Conservation (phyloP, 1,140 invertebrate genomes). For the Choristoneura fumiferana region DNA sequence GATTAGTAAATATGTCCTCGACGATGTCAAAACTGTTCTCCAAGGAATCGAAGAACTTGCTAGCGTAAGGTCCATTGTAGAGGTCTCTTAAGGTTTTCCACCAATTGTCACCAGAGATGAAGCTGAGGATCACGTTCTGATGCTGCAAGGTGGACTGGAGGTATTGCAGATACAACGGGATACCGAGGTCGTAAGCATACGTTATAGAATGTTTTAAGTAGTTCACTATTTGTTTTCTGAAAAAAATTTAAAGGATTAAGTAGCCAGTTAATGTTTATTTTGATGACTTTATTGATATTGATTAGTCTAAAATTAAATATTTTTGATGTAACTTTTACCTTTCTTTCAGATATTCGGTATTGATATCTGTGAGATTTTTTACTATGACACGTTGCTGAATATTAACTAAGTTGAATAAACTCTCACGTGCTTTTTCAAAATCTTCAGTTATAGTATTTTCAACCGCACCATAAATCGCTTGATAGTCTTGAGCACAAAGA, state of each 20-base stretch:
- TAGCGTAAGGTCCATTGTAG: slow-evolving; percentile 51
- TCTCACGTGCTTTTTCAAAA: slow-evolving; percentile 36
- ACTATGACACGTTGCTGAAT: slow-evolving; percentile 33
- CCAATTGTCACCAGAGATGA: slow-evolving; percentile 65
- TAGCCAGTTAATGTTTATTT: too few relatives aligned
- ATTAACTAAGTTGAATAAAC: slow-evolving; percentile 45
- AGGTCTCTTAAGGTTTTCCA: slow-evolving; percentile 51
- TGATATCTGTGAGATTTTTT: slow-evolving; percentile 41
- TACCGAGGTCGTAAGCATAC: slow-evolving; percentile 57
- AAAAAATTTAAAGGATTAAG: slow-evolving; percentile 22
- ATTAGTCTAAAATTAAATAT: too few relatives aligned
- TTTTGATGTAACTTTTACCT: slow-evolving; percentile 41
- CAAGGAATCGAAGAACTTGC: slow-evolving; percentile 46
- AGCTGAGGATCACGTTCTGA: slow-evolving; percentile 50
- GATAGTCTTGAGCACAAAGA: slow-evolving; percentile 53
- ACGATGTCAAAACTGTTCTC: slow-evolving; percentile 59
- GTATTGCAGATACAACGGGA: slow-evolving; percentile 64
- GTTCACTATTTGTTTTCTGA: slow-evolving; percentile 44
- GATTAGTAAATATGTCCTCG: slow-evolving; percentile 56
- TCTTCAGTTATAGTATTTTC: slow-evolving; percentile 38
- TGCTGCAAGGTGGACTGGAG: slow-evolving; percentile 56
- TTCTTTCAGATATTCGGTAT: slow-evolving; percentile 40
- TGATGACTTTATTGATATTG: too few relatives aligned
- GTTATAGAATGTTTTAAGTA: slow-evolving; percentile 44
- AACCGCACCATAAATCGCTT: slow-evolving; percentile 42